These are phyloP conservation scores for Epinotia bilunana DNA, from an alignment of 2,888 invertebrate genomes.

Conservation along the genomic window DNA sequence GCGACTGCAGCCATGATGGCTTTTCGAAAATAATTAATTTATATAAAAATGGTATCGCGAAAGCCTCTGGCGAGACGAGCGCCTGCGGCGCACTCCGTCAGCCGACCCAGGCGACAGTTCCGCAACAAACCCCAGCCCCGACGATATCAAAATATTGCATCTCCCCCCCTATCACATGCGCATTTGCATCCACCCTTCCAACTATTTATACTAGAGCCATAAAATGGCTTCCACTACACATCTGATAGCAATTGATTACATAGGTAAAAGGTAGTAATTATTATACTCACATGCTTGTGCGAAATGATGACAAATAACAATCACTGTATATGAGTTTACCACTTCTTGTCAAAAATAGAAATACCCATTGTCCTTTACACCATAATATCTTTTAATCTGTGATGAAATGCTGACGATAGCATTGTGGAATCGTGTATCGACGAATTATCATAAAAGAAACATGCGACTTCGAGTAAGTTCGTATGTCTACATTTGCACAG, in stretches of 20 bases:
- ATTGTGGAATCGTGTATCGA: slow-evolving; percentile 54
- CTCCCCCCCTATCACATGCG: slow-evolving; percentile 53
- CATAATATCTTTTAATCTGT: slow-evolving; percentile 63
- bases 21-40: slow-evolving; percentile 1
- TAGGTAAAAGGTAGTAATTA: slow-evolving; percentile 19
- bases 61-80: not conserved
- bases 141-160: slow-evolving; percentile 45
- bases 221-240: slow-evolving; percentile 54
- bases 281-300: slow-evolving; percentile 31
- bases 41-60: not conserved
- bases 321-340: slow-evolving; percentile 48
- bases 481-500: slow-evolving; percentile 60
- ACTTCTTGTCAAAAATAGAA: slow-evolving; percentile 56
- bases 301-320: slow-evolving; percentile 32
- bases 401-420: slow-evolving; percentile 59
- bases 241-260: slow-evolving; percentile 25
- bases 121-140: slow-evolving; percentile 20
- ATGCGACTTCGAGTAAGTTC: slow-evolving; percentile 51
- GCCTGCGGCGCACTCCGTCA: slow-evolving; percentile 14
- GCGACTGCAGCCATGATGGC: slow-evolving; percentile 11
- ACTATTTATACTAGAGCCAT: slow-evolving; percentile 42
- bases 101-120: not conserved
- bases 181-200: slow-evolving; percentile 49
- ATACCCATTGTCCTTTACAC: slow-evolving; percentile 60
- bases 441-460: slow-evolving; percentile 44